Evolutionary conservation across 2,113 vertebrate genomes (phyloP).

Genomic region (Garra rufa): DNA sequence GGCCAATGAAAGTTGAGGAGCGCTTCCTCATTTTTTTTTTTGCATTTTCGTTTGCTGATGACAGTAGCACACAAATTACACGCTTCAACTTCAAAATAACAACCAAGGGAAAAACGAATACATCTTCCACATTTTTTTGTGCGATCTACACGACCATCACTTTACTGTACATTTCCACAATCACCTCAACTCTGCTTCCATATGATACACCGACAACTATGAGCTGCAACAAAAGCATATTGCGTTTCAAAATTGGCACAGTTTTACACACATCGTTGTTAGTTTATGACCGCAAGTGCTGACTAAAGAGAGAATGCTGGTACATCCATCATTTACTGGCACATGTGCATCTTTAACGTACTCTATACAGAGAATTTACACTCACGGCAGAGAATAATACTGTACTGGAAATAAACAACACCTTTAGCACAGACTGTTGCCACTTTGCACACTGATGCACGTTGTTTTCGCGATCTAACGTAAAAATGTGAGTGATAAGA

Average conservation of each 20-base stretch:
- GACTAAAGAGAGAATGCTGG: conserved; percentile 32
- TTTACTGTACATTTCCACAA: conserved; percentile 15
- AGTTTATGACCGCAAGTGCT: conserved; percentile 25
- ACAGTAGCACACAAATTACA: not conserved
- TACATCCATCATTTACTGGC: conserved; percentile 27
- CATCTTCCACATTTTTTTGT: not conserved
- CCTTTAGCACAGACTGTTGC: not conserved
- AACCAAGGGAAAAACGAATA: not conserved
- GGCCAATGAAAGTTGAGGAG: not conserved
- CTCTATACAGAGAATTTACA: not conserved
- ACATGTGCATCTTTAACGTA: not conserved
- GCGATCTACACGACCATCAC: conserved; percentile 9
- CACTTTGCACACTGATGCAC: conserved; percentile 1
- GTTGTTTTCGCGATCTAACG: not conserved
- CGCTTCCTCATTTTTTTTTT: too few relatives aligned
- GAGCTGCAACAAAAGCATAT: conserved; percentile 46
- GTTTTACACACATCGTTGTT: conserved; percentile 25
- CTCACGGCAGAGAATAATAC: conserved; percentile 22
- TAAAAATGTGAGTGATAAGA: not conserved
- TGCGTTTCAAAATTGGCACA: conserved; percentile 33
- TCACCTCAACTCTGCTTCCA: not conserved
- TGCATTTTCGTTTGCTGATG: not conserved
- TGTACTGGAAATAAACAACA: conserved; percentile 20
- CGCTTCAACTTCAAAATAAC: not conserved
- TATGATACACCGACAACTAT: conserved; percentile 10